Evolutionary conservation across 2,888 invertebrate species (phyloP).

Genomic region (Drosophila leonis): DNA sequence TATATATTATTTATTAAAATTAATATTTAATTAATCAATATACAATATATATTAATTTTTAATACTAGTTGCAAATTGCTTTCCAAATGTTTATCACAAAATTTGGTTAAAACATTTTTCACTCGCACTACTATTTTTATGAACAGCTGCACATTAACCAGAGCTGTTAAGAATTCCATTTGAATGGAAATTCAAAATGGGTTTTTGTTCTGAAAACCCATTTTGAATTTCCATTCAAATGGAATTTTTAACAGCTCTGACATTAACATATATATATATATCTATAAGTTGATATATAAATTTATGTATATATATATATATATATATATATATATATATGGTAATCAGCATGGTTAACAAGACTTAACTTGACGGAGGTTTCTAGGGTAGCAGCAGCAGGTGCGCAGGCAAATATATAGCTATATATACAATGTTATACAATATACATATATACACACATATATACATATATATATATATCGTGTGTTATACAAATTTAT

Average conservation of each 20-base stretch:
- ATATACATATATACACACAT: constrained; percentile 5
- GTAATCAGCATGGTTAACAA: neutral
- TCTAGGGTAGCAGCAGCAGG: neutral
- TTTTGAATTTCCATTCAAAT: too few relatives aligned
- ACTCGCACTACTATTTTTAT: too few relatives aligned
- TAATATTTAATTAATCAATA: too few relatives aligned
- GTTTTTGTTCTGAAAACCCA: too few relatives aligned
- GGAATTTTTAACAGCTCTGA: too few relatives aligned
- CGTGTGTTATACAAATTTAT: constrained; percentile 19
- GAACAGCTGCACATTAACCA: neutral
- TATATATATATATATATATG: constrained; percentile 9
- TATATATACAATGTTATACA: constrained; percentile 20
- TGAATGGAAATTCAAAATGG: too few relatives aligned
- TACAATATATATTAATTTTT: too few relatives aligned
- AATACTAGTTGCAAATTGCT: too few relatives aligned
- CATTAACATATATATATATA: constrained; percentile 1
- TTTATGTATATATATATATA: constrained; percentile 8
- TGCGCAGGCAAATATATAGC: neutral
- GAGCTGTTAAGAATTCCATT: too few relatives aligned
- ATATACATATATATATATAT: constrained; percentile 6
- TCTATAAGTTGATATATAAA: constrained; percentile 14
- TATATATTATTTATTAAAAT: too few relatives aligned
- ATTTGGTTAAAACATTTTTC: too few relatives aligned
- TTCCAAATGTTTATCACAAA: too few relatives aligned
- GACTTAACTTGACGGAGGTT: neutral